Base-by-base conservation (phyloP, 2,888 invertebrate species). In the Leucophora obtusa region DNA sequence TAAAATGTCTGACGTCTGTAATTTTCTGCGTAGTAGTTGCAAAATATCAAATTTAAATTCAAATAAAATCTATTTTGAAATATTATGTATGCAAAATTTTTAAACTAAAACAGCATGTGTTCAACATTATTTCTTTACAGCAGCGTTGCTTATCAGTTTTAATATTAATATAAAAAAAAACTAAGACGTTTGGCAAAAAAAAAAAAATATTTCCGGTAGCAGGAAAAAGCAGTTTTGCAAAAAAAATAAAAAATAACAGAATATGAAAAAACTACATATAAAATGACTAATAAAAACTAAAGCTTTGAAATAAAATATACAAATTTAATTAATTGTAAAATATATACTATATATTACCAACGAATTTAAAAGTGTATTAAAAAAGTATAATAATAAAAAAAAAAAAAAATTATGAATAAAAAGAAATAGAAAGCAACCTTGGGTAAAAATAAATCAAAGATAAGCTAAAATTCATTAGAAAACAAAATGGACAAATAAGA, bases 391-490 rank as follows among this genome's bases (percentile, higher is more conserved):
- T 18, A 47, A 50, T 9, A 3, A 53, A 15, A 18, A 17, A 10
- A 35, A 33, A 6, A 11, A 17, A 21, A 60, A 17, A 14, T 43
- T 2, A 58, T 15, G 18, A 58, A 56, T 28, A 65, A 79, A 68
- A 59, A 68, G 56, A 74, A 80, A 73, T 50, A 72, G 73, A 76
- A 76, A 79, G 72, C 83, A 81, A 77, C 81, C 81, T 82, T 82
- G 81, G 77, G 74, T 74, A 63, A 79, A 60, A n/a, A 60, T 43
- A 50, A 54, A 65, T n/a, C 18, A 54, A 28, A 54, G 28, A 51
- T 65, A 8, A 47, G 43, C 11, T 9, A 47, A 21, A 58, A 51
- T 65, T 65, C 53, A 17, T 53, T 65, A 53, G 65, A 18, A 65
- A 60, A 33, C 24, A 38, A 71, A 65, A 47, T 17, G n/a, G 43